These are phyloP conservation scores for Thera britannica DNA, from an alignment of 2,888 invertebrate species.

Conservation along the genomic window DNA sequence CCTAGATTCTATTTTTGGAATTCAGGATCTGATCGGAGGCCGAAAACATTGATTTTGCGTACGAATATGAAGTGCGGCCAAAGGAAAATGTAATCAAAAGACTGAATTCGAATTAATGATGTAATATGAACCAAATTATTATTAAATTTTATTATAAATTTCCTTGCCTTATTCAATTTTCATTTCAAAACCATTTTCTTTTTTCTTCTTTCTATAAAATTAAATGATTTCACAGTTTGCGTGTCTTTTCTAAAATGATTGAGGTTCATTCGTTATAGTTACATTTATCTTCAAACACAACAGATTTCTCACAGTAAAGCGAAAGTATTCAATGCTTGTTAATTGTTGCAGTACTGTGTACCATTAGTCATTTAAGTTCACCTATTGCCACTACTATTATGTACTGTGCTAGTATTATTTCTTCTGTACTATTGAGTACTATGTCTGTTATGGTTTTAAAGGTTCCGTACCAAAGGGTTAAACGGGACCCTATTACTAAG, in stretches of 20 bases:
- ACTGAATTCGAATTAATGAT: background rate
- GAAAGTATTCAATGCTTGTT: constrained; percentile 24
- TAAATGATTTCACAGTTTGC: too few species aligned
- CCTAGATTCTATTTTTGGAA: constrained; percentile 76
- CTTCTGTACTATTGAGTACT: too few species aligned
- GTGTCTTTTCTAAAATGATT: background rate
- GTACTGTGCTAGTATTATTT: too few species aligned
- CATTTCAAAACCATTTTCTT: too few species aligned
- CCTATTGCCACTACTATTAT: too few species aligned
- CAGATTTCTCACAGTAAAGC: background rate
- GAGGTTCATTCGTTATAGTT: background rate
- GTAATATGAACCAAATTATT: too few species aligned
- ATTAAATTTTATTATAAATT: too few species aligned
- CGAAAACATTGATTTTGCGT: constrained; percentile 26
- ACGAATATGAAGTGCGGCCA: constrained; percentile 14
- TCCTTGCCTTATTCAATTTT: background rate
- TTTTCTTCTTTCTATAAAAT: too few species aligned
- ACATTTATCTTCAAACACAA: background rate
- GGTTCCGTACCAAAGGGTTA: too few species aligned
- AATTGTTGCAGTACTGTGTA: constrained; percentile 9
- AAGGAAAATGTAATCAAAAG: constrained; percentile 5
- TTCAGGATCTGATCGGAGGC: constrained; percentile 35
- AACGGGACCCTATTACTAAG: too few species aligned
- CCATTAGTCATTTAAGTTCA: constrained; percentile 2
- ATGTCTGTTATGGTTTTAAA: too few species aligned